These are phyloP conservation scores for Rhamnusium bicolor DNA, from an alignment of 2,888 invertebrate species.

Conservation along the genomic window DNA sequence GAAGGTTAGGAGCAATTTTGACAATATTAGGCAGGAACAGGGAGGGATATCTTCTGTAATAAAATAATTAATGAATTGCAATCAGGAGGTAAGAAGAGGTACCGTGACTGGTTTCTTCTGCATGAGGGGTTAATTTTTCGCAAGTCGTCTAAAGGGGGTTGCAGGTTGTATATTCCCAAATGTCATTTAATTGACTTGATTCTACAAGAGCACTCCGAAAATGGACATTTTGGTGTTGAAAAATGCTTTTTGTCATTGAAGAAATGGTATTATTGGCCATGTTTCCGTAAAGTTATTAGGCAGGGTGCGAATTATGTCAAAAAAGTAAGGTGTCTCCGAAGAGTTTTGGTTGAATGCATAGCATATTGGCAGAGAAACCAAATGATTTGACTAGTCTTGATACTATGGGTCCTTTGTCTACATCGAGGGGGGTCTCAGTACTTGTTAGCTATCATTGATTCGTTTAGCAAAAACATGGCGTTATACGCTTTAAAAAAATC, in stretches of 20 bases:
- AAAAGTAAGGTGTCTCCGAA: constrained; percentile 13
- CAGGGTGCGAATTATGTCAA: constrained; percentile 26
- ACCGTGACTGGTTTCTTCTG: no score
- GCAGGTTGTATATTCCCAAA: constrained; percentile 18
- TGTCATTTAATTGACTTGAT: not conserved
- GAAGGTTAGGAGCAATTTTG: no score
- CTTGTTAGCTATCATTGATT: constrained; percentile 27
- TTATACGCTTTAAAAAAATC: constrained; percentile 12
- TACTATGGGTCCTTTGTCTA: constrained; percentile 26
- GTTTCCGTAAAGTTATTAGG: constrained; percentile 15
- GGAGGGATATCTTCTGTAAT: no score
- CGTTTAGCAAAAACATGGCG: constrained; percentile 27
- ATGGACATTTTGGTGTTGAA: constrained; percentile 33
- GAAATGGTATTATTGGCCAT: constrained; percentile 12
- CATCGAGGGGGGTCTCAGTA: constrained; percentile 9
- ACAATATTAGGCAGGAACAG: no score
- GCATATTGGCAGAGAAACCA: not conserved
- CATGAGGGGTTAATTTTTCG: no score
- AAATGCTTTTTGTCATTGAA: constrained; percentile 10
- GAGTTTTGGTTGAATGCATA: not conserved
- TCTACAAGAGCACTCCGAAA: constrained; percentile 20
- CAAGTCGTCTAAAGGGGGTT: no score
- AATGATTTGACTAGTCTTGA: constrained; percentile 21
- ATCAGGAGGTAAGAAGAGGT: no score
- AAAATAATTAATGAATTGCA: no score